phyloP scores from a whole-genome alignment of 2,113 vertebrate species.

The Pantherophis guttatus region DNA sequence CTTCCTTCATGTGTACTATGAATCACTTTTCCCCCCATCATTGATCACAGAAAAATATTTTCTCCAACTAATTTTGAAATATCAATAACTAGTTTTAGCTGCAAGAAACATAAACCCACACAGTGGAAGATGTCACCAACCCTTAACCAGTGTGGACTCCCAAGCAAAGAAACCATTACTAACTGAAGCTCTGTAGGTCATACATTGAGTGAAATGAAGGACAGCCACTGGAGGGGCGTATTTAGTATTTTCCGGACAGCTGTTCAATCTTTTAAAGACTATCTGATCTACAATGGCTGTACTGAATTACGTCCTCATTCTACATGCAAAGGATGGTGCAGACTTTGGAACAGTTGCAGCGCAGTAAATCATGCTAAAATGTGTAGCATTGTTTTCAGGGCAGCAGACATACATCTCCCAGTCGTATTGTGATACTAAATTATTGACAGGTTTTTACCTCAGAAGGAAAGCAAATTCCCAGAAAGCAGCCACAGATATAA shows the following conservation, averaged over 20 bases:
- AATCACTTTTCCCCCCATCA: neutral
- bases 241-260: neutral
- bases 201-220: neutral
- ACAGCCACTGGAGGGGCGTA: neutral
- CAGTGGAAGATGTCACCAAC: neutral
- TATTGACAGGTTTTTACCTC: neutral
- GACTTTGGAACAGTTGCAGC: neutral
- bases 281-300: neutral
- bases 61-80: neutral
- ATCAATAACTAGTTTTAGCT: neutral
- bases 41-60: neutral
- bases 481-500: neutral
- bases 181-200: neutral
- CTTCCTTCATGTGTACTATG: neutral
- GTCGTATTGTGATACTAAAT: neutral
- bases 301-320: neutral
- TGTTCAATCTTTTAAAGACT: neutral
- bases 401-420: neutral
- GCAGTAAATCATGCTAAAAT: neutral
- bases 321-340: neutral
- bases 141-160: neutral
- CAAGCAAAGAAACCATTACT: neutral
- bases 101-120: neutral
- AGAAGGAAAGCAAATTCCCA: neutral
- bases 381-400: neutral